Evolutionary conservation across 2,113 vertebrate species (phyloP).

Genomic region (Rattus rattus): DNA sequence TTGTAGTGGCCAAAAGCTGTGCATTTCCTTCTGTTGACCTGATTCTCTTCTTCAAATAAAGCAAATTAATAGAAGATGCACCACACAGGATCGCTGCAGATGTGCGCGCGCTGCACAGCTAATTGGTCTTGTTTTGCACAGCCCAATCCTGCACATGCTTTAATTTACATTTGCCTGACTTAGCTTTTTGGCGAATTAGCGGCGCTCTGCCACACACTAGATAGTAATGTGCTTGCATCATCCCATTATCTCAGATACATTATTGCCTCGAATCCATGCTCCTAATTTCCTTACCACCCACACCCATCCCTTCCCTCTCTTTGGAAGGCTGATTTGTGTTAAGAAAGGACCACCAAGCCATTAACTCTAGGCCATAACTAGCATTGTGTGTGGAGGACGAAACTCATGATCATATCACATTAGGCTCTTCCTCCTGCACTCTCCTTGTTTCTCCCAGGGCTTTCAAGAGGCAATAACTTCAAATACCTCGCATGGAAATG

Average conservation of each 20-base stretch:
- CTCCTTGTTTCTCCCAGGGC: constrained; percentile 73
- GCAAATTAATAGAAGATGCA: constrained; percentile 84
- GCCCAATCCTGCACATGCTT: constrained; percentile 74
- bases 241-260: constrained; percentile 79
- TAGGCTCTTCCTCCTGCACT: constrained; percentile 77
- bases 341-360: constrained; percentile 70
- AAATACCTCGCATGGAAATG: constrained; percentile 87
- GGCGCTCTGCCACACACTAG: constrained; percentile 75
- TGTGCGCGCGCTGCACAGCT: constrained; percentile 77
- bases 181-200: constrained; percentile 80
- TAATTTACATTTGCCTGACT: constrained; percentile 80
- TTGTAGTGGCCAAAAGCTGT: constrained; percentile 79
- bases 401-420: constrained; percentile 64
- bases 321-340: constrained; percentile 69
- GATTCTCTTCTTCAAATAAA: constrained; percentile 78
- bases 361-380: constrained; percentile 71
- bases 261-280: constrained; percentile 74
- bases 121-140: constrained; percentile 80
- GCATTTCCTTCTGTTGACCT: constrained; percentile 79
- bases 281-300: constrained; percentile 78
- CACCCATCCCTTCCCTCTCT: constrained; percentile 67
- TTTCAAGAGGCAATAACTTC: constrained; percentile 85
- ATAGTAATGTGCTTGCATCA: constrained; percentile 82
- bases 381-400: constrained; percentile 67
- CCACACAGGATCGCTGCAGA: constrained; percentile 77